These are phyloP conservation scores for Scaptomyza cyrtandrae DNA, from an alignment of 2,888 invertebrate genomes.

Conservation along the genomic window DNA sequence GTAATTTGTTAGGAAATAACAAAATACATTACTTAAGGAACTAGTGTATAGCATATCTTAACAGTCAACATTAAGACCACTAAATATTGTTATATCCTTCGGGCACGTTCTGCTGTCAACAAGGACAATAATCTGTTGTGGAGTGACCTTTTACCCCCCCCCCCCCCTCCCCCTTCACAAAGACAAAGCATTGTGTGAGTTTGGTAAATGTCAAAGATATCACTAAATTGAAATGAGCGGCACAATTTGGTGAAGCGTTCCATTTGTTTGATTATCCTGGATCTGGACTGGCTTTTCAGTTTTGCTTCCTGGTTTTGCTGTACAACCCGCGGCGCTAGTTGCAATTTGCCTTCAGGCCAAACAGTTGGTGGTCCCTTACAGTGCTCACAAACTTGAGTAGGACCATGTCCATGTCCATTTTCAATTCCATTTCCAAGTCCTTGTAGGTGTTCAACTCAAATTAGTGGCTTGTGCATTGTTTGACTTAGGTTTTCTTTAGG, in stretches of 20 bases:
- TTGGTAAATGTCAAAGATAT: constrained; percentile 47
- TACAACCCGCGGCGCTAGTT: constrained; percentile 62
- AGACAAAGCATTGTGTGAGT: constrained; percentile 4
- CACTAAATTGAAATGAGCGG: constrained; percentile 50
- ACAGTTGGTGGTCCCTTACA: constrained; percentile 69
- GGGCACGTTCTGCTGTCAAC: constrained; percentile 28
- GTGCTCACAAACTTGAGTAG: constrained; percentile 37
- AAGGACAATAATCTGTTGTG: constrained; percentile 17
- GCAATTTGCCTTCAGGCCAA: constrained; percentile 66
- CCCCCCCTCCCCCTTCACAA: background rate
- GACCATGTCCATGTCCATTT: constrained; percentile 19
- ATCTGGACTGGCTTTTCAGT: constrained; percentile 45
- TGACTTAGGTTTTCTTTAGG: constrained; percentile 7
- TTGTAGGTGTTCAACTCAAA: constrained; percentile 73
- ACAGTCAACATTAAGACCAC: background rate
- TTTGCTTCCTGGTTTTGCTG: constrained; percentile 38
- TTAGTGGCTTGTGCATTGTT: constrained; percentile 67
- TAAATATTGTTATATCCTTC: background rate
- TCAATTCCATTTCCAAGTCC: constrained; percentile 30
- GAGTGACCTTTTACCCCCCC: too few relatives aligned
- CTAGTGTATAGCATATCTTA: constrained; percentile 4
- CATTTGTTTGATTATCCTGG: constrained; percentile 40
- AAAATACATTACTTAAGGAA: background rate
- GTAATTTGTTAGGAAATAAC: background rate
- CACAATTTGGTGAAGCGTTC: constrained; percentile 53